Percentiles rank a stretch among this genome's conserved stretches.
Conservation (phyloP, 2,888 invertebrate species). For the Sinelater perroti region DNA sequence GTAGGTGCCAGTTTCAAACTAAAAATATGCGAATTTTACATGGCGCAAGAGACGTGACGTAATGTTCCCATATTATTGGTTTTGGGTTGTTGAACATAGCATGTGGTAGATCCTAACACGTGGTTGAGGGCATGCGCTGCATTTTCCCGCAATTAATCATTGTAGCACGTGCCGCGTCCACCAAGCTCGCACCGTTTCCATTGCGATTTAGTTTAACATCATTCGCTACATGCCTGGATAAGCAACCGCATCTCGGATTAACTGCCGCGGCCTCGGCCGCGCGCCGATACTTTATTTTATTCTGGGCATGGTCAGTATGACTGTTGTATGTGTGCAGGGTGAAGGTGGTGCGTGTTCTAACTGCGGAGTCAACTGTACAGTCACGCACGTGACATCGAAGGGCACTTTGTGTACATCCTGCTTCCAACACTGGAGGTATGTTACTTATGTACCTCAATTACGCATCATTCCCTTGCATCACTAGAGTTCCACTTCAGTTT, state of each 20-base stretch:
- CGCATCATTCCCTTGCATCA: conserved; percentile 16
- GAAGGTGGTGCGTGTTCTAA: conserved; percentile 62
- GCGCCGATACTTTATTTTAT: conserved; percentile 19
- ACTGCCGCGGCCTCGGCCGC: conserved; percentile 16
- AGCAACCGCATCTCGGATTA: conserved; percentile 6
- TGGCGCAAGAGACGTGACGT: too few relatives aligned
- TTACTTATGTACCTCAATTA: conserved; percentile 45
- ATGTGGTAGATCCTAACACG: conserved; percentile 13
- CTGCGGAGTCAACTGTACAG: conserved; percentile 80
- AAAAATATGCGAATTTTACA: too few relatives aligned
- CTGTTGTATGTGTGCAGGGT: conserved; percentile 60
- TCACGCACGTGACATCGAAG: conserved; percentile 77
- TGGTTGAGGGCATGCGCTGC: conserved; percentile 14
- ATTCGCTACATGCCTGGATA: conserved; percentile 23
- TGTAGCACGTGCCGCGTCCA: conserved; percentile 2
- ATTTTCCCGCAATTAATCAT: conserved; percentile 9
- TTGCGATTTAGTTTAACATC: conserved; percentile 13
- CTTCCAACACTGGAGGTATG: conserved; percentile 86
- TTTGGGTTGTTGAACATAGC: conserved; percentile 9
- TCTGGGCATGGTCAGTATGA: conserved; percentile 54
- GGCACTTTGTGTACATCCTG: conserved; percentile 85
- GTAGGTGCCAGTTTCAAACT: too few relatives aligned
- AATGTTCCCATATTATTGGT: too few relatives aligned
- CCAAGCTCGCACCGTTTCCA: too few relatives aligned
- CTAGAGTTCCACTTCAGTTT: neutral